Evolutionary conservation across 2,888 invertebrate species (phyloP).

Genomic region (Anticlea derivata): DNA sequence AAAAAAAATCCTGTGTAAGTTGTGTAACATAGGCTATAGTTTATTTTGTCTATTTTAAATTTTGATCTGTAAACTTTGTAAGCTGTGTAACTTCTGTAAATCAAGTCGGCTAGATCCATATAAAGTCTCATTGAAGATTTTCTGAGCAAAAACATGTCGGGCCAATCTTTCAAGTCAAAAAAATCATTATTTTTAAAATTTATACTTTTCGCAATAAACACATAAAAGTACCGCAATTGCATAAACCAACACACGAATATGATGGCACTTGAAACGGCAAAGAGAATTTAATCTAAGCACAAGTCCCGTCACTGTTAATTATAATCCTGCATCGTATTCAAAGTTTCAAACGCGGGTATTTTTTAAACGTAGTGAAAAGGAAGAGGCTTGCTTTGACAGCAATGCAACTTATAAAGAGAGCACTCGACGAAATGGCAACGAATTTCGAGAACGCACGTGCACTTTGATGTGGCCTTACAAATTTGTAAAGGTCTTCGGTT

Average conservation of each 20-base stretch:
- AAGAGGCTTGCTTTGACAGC: conserved; percentile 72
- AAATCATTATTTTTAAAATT: conserved; percentile 9
- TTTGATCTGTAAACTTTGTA: too few relatives aligned
- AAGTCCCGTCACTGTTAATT: conserved; percentile 69
- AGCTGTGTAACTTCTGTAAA: too few relatives aligned
- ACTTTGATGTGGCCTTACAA: conserved; percentile 21
- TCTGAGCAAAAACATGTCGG: too few relatives aligned
- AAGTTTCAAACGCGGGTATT: conserved; percentile 46
- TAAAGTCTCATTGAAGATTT: too few relatives aligned
- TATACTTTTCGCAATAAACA: background rate
- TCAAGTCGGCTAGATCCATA: too few relatives aligned
- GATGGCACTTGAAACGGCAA: conserved; percentile 69
- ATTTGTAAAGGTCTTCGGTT: conserved; percentile 5
- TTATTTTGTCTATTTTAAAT: too few relatives aligned
- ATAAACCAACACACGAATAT: conserved; percentile 52
- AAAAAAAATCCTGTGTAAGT: too few relatives aligned
- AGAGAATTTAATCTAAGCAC: conserved; percentile 61
- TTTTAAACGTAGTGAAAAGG: conserved; percentile 74
- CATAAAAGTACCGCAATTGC: conserved; percentile 22
- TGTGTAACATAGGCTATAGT: too few relatives aligned
- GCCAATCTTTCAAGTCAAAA: too few relatives aligned
- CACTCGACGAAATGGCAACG: conserved; percentile 31
- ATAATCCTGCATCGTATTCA: conserved; percentile 52
- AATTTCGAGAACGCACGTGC: conserved; percentile 25
- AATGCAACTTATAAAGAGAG: conserved; percentile 58